Base-by-base conservation (phyloP, 1,140 invertebrate genomes). In the Phymorhynchus buccinoides region DNA sequence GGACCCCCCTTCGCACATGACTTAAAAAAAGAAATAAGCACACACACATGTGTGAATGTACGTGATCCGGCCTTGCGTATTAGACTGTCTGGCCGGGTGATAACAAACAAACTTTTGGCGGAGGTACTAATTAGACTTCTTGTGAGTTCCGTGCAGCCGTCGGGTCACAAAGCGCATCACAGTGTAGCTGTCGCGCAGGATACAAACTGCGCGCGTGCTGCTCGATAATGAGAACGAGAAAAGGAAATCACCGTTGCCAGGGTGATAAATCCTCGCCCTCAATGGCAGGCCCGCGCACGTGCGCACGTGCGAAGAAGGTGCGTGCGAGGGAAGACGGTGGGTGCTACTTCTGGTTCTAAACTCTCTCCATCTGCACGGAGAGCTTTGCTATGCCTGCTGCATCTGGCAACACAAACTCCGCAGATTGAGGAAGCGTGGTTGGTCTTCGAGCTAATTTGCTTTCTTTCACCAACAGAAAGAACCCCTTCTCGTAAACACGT, bases 191-290 rank as follows among this genome's bases (percentile, higher is more conserved):
- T 62, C 56, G 56, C n/a, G 0, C 14, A 27, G 22, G 56, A 62
- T 62, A 62, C 56, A 62, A 62, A 62, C 56, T 62, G 56, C 56
- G 22, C 56, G 56, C 56, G 4, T 62, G 56, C 56, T 62, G 56
- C 56, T 62, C 56, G n/a, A 62, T 62, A 62, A 62, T 62, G 56
- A 62, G 56, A 62, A 27, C 56, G 56, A 9, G 48, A 52, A n/a
- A n/a, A 22, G 56, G 56, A 62, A 62, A 62, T 62, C 56, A 27
- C 56, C 56, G 1, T 1, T 62, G n/a, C 56, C 56, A 27, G 56
- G 56, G 56, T 62, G 56, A 62, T 62, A 62, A 62, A 62, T 62
- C 56, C 56, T 62, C 56, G 56, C 56, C 56, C 56, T 62, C 56
- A 62, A 27, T 62, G 56, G 56, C 56, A 62, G 56, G 56, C 12